phyloP scores from a whole-genome alignment of 2,113 vertebrate species.

The Gallinago paraguaiae region DNA sequence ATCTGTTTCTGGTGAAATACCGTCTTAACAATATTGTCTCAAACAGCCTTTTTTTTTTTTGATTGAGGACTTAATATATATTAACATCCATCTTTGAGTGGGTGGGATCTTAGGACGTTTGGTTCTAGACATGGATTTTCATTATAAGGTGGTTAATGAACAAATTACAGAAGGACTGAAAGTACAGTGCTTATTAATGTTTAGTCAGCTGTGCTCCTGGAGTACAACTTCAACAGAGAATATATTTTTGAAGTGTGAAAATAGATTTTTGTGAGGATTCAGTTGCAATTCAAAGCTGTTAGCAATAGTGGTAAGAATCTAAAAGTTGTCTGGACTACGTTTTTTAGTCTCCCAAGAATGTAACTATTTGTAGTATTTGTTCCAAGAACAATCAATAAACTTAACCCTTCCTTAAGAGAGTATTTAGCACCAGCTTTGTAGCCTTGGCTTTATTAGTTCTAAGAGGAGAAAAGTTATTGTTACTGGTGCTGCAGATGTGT shows the following conservation, averaged over 20 bases:
- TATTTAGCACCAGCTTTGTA: conserved; percentile 6
- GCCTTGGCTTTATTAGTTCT: neutral
- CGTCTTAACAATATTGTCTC: neutral
- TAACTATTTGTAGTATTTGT: neutral
- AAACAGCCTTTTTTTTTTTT: neutral
- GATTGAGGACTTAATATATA: neutral
- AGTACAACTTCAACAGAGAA: neutral
- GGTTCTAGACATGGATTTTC: neutral
- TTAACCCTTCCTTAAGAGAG: neutral
- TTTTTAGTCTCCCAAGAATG: neutral
- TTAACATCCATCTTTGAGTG: neutral
- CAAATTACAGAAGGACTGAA: neutral
- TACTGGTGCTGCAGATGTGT: neutral
- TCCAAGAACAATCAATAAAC: neutral
- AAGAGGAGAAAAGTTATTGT: neutral
- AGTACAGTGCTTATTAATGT: neutral
- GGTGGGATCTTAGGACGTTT: neutral
- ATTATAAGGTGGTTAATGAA: neutral
- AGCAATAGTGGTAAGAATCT: neutral
- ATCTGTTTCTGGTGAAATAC: neutral
- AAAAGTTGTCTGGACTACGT: neutral
- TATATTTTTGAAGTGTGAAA: neutral
- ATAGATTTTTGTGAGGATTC: neutral
- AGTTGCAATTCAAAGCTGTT: neutral
- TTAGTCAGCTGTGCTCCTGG: neutral